phyloP scores from a whole-genome alignment of 2,797 vertebrate genomes.

The Natrix natrix region DNA sequence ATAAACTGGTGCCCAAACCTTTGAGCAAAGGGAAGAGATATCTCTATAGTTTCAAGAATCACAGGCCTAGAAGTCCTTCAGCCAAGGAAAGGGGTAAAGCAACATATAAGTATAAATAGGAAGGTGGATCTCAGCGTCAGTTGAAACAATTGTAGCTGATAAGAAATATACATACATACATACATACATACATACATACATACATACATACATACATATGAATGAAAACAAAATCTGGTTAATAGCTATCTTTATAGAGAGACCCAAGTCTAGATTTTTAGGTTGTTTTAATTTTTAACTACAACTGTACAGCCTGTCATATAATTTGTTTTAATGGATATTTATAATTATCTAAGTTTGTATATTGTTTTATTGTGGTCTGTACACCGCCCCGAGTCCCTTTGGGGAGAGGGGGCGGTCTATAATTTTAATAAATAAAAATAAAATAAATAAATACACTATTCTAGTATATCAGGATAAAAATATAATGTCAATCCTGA shows the following conservation, averaged over 20 bases:
- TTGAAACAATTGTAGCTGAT: background rate
- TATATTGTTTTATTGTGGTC: no score
- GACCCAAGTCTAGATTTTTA: background rate
- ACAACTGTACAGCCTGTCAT: no score
- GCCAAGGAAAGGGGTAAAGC: background rate
- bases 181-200: no score
- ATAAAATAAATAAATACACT: no score
- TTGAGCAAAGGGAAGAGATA: background rate
- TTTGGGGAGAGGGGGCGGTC: no score
- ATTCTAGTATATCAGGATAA: background rate
- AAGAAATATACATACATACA: background rate
- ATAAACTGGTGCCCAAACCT: background rate
- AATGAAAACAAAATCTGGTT: background rate
- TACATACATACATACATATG: no score
- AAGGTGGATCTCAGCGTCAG: background rate
- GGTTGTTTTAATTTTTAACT: no score
- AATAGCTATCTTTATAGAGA: background rate
- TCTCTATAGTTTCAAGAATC: background rate
- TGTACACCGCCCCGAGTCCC: no score
- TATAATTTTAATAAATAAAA: no score
- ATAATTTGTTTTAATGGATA: no score
- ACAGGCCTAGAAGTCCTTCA: background rate
- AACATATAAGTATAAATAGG: background rate
- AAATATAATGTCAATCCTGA: background rate
- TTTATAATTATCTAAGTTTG: no score